Evolutionary conservation across 1,140 invertebrate genomes (phyloP), one percentile per base, ranked within the genome.

Genomic region (Trachymyrmex septentrionalis): DNA sequence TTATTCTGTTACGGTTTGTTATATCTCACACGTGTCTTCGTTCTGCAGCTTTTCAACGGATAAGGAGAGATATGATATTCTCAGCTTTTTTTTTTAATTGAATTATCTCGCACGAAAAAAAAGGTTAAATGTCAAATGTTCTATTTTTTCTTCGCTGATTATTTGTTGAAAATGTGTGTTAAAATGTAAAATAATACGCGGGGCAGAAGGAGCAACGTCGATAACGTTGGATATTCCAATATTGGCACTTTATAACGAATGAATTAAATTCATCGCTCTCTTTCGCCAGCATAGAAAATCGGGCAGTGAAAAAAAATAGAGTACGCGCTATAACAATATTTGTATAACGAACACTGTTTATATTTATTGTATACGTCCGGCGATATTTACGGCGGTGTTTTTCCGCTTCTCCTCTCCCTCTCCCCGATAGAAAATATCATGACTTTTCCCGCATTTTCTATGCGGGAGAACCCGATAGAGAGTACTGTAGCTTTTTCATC

Each of bases 161-260:
- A 27, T 61, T 73, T 30, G 6, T 5, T 38, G 27, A 61, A 82
- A 73, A 34, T 59, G 53, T 16, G 19, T 30, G 55, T 82, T 73
- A 61, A 84, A 30, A 44, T 73, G n/a, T 73, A 59, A 61, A 84
- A 50, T 80, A 27, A 9, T 21, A 3, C 66, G 67, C n/a, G 69
- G 27, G 14, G 61, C 38, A 30, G 38, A 34, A 84, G 21, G 55
- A 50, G 24, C 55, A 73, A 84, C 69, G 16, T 48, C 24, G 55
- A 73, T 73, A 84, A 84, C 80, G 24, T 84, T 38, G 38, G 55
- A 84, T 84, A 73, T 73, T 84, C 55, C 69, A 84, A 84, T 84
- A 84, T 84, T 84, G 80, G 69, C 69, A 84, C 55, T 84, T 63
- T 61, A 75, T 84, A 84, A 84, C 80, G 80, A 84, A 84, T 84